A percentile compares a stretch with the other conserved stretches of the same genome.
Conservation (phyloP, 2,797 vertebrate species). For the Notolabrus celidotus region DNA sequence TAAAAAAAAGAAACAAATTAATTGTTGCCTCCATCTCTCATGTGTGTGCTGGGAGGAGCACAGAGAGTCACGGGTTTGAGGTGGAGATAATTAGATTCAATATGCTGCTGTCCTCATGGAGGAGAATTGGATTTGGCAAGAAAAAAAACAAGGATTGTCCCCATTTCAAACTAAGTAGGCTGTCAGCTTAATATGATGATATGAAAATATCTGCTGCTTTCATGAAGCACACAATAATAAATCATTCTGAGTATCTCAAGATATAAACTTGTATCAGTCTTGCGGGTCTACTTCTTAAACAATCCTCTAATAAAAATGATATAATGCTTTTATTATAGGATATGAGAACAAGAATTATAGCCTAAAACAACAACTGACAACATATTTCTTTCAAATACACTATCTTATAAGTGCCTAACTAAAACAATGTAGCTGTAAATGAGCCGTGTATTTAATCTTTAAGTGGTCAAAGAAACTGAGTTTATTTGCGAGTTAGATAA, state of each 20-base stretch:
- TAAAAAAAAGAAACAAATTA: neutral
- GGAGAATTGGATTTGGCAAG: constrained; percentile 25
- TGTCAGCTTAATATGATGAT: constrained; percentile 2
- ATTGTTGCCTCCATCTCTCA: constrained; percentile 11
- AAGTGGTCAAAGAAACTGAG: neutral
- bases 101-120: constrained; percentile 10
- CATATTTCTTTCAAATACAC: neutral
- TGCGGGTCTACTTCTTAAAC: neutral
- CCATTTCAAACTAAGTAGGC: neutral
- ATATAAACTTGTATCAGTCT: neutral
- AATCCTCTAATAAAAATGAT: neutral
- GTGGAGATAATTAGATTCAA: constrained; percentile 39
- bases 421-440: neutral
- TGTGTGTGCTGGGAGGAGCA: constrained; percentile 15
- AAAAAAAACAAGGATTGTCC: constrained; percentile 27
- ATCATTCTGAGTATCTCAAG: neutral
- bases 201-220: neutral
- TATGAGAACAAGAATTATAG: neutral
- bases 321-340: neutral
- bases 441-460: neutral
- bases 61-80: constrained; percentile 34
- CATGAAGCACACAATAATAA: neutral
- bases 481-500: neutral
- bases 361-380: neutral
- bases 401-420: neutral